These are phyloP conservation scores for Toxotes lorentzi DNA, from an alignment of 2,797 vertebrate species.

Conservation along the genomic window DNA sequence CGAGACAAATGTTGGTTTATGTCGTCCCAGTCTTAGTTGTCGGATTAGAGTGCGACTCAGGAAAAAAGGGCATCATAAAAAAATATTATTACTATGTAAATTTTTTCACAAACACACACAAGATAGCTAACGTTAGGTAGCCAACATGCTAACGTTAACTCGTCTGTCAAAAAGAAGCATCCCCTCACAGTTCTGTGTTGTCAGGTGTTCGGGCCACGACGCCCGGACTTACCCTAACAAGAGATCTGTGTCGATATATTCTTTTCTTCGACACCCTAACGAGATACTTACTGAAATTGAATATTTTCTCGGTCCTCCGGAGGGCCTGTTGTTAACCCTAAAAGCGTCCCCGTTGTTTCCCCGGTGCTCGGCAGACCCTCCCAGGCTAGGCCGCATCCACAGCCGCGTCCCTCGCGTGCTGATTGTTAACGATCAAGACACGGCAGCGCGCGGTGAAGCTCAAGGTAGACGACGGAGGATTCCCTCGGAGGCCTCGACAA, in stretches of 20 bases:
- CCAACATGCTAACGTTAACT: slow-evolving; percentile 61
- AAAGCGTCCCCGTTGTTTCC: slow-evolving; percentile 76
- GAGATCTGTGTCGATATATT: neutral
- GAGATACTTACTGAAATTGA: slow-evolving; percentile 74
- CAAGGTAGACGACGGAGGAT: slow-evolving; percentile 70
- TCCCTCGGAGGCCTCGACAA: slow-evolving; percentile 80
- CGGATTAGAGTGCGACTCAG: fast-evolving
- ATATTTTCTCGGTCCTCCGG: slow-evolving; percentile 60
- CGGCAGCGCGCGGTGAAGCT: slow-evolving; percentile 42
- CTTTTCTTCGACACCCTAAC: slow-evolving; percentile 1
- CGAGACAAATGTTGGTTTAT: neutral
- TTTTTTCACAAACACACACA: slow-evolving; percentile 16
- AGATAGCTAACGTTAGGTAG: slow-evolving; percentile 34
- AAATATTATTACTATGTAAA: too few relatives aligned
- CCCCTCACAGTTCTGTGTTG: slow-evolving; percentile 55
- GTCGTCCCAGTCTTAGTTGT: fast-evolving
- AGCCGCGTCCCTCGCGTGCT: slow-evolving; percentile 82
- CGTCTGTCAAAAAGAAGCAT: slow-evolving; percentile 73
- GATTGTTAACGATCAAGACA: slow-evolving; percentile 39
- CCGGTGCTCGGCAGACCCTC: slow-evolving; percentile 82
- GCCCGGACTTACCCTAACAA: neutral
- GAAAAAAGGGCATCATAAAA: neutral
- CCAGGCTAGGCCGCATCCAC: slow-evolving; percentile 84
- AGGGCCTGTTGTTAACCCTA: slow-evolving; percentile 65
- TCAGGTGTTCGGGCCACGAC: slow-evolving; percentile 60